Evolutionary conservation across 1,140 invertebrate species (phyloP), one percentile per base, ranked within the genome.

Genomic region (Bilobella aurantiaca): DNA sequence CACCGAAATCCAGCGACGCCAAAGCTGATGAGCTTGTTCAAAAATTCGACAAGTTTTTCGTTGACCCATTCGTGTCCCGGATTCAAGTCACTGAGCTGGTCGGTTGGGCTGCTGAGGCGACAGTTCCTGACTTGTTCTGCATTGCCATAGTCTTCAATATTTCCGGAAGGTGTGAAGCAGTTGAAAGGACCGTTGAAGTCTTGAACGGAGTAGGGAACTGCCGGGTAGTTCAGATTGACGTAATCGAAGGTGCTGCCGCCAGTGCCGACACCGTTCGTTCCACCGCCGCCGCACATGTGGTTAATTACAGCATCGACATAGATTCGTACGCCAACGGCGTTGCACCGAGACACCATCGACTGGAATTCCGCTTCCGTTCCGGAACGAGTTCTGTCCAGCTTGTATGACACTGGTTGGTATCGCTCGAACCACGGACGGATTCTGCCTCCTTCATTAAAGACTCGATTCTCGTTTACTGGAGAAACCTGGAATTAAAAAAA

Each of bases 271-370:
- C 85, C 84, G 14, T 53, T 3, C 18, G 82, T 82, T 46, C 47
- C 65, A 28, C 74, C 69, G 42, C 82, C 77, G 18, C 84, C 87
- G 12, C 49, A 53, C 92, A 96, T 95, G 76, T 96, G 91, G 74
- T 96, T 96, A 31, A 94, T 79, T 1, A 96, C 83, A 0, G 84
- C 81, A 76, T 96, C 93, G 0, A 69, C 66, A 28, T 65, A 65
- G 27, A 69, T 67, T 83, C 84, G 80, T n/a, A n/a, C n/a, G n/a
- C n/a, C n/a, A n/a, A n/a, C n/a, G n/a, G n/a, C n/a, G n/a, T n/a
- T n/a, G n/a, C n/a, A n/a, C n/a, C n/a, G n/a, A n/a, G n/a, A n/a
- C n/a, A n/a, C n/a, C n/a, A n/a, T n/a, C n/a, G n/a, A n/a, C n/a
- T n/a, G n/a, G n/a, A n/a, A n/a, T n/a, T n/a, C n/a, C n/a, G n/a